These are phyloP conservation scores for Drosophila leonis DNA, from an alignment of 2,888 invertebrate species.

Conservation along the genomic window DNA sequence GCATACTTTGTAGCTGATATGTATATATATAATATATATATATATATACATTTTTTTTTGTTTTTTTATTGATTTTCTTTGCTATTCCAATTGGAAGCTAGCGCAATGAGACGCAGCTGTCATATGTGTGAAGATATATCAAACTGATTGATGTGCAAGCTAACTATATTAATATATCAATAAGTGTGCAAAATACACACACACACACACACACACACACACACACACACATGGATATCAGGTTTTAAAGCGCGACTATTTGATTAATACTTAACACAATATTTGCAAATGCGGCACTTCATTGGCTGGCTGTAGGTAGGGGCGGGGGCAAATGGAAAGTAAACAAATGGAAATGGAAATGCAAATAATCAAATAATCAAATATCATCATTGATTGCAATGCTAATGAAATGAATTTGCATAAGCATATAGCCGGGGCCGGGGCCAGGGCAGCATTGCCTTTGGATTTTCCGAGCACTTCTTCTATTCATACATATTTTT, in stretches of 20 bases:
- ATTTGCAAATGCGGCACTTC: conserved; percentile 38
- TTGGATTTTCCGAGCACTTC: conserved; percentile 11
- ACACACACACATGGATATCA: conserved; percentile 32
- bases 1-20: background rate
- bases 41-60: background rate
- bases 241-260: conserved; percentile 28
- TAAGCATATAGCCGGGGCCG: too few species aligned
- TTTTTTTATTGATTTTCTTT: background rate
- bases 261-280: conserved; percentile 33
- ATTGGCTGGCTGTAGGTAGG: background rate
- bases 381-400: conserved; percentile 32
- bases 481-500: conserved; percentile 34
- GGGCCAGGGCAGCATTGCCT: too few species aligned
- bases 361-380: conserved; percentile 42
- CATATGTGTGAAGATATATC: background rate
- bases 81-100: background rate
- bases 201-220: conserved; percentile 11
- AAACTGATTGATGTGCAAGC: background rate
- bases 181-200: conserved; percentile 23
- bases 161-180: conserved; percentile 2
- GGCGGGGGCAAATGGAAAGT: conserved; percentile 4
- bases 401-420: conserved; percentile 15
- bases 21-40: too few species aligned
- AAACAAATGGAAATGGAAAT: conserved; percentile 46
- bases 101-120: background rate